Percentiles rank a stretch among this genome's conserved stretches.
phyloP scores from a whole-genome alignment of 2,113 vertebrate genomes.

The Paramormyrops kingsleyae region DNA sequence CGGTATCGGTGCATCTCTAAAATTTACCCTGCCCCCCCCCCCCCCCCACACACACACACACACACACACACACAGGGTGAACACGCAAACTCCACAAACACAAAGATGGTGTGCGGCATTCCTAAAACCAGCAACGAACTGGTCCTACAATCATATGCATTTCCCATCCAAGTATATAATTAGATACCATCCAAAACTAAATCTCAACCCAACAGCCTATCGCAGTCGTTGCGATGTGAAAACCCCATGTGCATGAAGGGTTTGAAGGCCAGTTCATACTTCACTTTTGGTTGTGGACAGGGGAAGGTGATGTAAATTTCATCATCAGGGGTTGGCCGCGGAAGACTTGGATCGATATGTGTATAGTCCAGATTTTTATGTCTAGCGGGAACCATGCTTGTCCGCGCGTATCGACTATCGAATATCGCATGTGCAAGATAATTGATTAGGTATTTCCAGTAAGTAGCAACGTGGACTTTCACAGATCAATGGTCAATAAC shows the following conservation, averaged over 20 bases:
- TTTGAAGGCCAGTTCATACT: not conserved
- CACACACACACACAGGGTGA: too few species aligned
- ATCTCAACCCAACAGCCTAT: not conserved
- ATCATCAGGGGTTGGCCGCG: not conserved
- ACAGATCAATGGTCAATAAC: not conserved
- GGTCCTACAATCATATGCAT: not conserved
- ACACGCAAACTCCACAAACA: not conserved
- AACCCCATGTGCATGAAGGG: not conserved
- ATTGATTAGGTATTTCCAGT: not conserved
- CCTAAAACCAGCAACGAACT: not conserved
- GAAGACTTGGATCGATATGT: not conserved
- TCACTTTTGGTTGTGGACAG: not conserved
- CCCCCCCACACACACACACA: too few species aligned
- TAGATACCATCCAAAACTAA: not conserved
- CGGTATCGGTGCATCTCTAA: too few species aligned
- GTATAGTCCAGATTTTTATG: not conserved
- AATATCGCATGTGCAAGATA: not conserved
- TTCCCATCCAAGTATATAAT: not conserved
- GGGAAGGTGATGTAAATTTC: not conserved
- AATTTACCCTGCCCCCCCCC: not conserved
- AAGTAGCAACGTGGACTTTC: not conserved
- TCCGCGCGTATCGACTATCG: not conserved
- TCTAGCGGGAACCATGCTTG: not conserved
- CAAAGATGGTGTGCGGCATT: too few species aligned
- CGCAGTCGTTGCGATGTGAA: not conserved